Evolutionary conservation across 2,797 vertebrate genomes (phyloP).

Genomic region (Eurystomus glaucurus): DNA sequence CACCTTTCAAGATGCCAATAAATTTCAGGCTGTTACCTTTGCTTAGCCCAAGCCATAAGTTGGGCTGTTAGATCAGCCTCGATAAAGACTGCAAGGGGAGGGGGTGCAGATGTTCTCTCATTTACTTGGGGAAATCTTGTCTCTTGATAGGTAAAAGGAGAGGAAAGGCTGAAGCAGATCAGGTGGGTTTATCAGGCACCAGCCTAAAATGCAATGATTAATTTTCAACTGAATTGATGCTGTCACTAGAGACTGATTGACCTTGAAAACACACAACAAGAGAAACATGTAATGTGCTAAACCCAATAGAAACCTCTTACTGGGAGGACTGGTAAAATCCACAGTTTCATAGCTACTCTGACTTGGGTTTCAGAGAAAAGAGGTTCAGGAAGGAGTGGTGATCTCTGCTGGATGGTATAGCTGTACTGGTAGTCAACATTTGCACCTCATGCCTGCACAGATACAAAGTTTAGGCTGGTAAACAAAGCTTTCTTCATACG

Average conservation of each 20-base stretch:
- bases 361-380: neutral
- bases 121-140: neutral
- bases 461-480: neutral
- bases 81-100: neutral
- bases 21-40: slow-evolving; percentile 38
- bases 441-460: neutral
- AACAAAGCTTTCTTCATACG: neutral
- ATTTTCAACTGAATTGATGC: neutral
- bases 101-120: neutral
- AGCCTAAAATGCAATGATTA: neutral
- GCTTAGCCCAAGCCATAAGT: slow-evolving; percentile 23
- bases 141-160: neutral
- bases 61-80: slow-evolving; percentile 24
- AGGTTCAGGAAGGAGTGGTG: neutral
- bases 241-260: neutral
- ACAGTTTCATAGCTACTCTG: neutral
- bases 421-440: neutral
- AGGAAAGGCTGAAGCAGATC: neutral
- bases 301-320: neutral
- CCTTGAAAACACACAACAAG: neutral
- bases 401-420: neutral
- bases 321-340: neutral
- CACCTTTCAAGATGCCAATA: slow-evolving; percentile 34
- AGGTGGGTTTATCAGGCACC: neutral
- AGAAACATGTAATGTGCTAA: neutral